Base-by-base conservation (phyloP, 2,888 invertebrate species). In the Eubasilissa splendida region DNA sequence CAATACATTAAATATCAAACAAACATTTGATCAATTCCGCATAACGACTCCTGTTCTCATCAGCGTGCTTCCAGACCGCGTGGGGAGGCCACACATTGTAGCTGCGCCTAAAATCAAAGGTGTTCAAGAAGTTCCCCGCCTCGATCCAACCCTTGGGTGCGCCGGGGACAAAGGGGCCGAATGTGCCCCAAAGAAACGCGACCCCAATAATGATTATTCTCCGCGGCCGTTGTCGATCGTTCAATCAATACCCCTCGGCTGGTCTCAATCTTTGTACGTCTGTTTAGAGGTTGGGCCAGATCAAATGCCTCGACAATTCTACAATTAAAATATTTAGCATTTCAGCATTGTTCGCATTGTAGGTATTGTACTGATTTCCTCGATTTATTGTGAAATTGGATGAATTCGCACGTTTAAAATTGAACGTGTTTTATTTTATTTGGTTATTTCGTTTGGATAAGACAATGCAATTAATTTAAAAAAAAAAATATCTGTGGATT, bases 11-110 rank as follows among this genome's bases (percentile, higher is more conserved):
- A 42, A 42, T 42, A 42, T 42, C 42, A 42, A 42, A 42, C 42
- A 42, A 42, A 42, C 42, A 42, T 14, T 50, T 70, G n/a, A 50
- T 12, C 52, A 63, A 22, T 53, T 52, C 5, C 56, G 50, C 65
- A 63, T 78, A 81, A 78, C 73, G 68, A 74, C 11, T 60, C 31
- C 11, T 22, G 50, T 81, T 81, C 81, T 78, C 81, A 81, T 75
- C 81, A 81, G 81, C 81, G 42, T 78, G 81, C 71, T 42, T 11
- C 52, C 2, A 33, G 33, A 58, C 73, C 66, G 14, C 76, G 50
- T 53, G 80, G 76, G 56, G 71, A 22, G 54, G 31, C 22, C 9
- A 68, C n/a, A 33, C 33, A 31, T 73, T 56, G 71, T 58, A 73
- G 12, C 58, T 58, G 56, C 58, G 50, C 52, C 58, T 54, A 8